phyloP scores from a whole-genome alignment of 1,140 invertebrate species.

The Trissolcus basalis region DNA sequence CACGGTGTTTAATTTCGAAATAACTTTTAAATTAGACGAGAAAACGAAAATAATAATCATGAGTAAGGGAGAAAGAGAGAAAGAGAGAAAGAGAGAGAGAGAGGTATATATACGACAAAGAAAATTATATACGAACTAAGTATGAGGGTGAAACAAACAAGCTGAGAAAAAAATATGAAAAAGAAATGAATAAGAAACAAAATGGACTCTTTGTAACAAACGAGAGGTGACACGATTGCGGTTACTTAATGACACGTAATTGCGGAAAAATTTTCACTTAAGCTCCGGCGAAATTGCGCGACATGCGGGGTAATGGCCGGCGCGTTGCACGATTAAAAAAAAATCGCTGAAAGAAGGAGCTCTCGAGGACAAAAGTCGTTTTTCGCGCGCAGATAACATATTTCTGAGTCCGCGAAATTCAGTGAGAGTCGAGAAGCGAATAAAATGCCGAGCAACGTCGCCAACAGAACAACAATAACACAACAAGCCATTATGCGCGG shows the following conservation, averaged over 20 bases:
- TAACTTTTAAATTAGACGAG: constrained; percentile 9
- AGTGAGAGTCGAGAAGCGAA: constrained; percentile 17
- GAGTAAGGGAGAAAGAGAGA: no score
- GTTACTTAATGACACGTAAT: constrained; percentile 10
- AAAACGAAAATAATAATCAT: background rate
- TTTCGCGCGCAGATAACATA: constrained; percentile 47
- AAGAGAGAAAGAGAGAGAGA: no score
- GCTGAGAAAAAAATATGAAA: background rate
- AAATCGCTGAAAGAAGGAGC: constrained; percentile 27
- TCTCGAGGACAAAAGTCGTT: constrained; percentile 40
- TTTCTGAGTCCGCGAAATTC: constrained; percentile 41
- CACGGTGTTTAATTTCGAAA: constrained; percentile 10
- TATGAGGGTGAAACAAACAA: no score
- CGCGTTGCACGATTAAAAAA: constrained; percentile 1
- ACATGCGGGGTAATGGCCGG: background rate
- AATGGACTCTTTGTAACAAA: no score
- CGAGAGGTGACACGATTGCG: constrained; percentile 6
- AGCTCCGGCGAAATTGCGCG: constrained; percentile 13
- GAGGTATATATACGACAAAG: no score
- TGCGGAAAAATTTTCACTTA: constrained; percentile 37
- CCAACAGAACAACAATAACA: constrained; percentile 55
- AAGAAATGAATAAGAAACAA: no score
- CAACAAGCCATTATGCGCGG: constrained; percentile 52
- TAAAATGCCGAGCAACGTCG: constrained; percentile 41
- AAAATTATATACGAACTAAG: no score